These are phyloP conservation scores for Pandemis heparana DNA, from an alignment of 2,888 invertebrate species.

Conservation along the genomic window DNA sequence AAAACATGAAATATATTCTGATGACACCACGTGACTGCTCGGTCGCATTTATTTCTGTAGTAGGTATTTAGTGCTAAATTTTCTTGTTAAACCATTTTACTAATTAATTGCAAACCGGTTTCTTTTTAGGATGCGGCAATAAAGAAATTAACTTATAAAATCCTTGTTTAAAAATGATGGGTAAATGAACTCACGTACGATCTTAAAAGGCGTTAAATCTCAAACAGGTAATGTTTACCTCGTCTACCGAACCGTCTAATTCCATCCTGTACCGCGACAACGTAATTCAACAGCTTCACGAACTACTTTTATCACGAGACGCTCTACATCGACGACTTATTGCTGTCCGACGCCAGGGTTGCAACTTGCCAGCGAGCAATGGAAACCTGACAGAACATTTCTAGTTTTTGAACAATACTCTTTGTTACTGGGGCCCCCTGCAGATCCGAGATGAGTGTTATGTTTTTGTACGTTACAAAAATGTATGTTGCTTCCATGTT, in stretches of 20 bases:
- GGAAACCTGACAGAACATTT: constrained; percentile 3
- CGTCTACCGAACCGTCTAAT: constrained; percentile 44
- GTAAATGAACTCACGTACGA: constrained; percentile 42
- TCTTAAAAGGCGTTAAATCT: constrained; percentile 41
- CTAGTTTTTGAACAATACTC: neutral
- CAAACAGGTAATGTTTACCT: constrained; percentile 42
- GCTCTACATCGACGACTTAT: constrained; percentile 23
- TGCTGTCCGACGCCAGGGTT: neutral
- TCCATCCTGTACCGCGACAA: constrained; percentile 25
- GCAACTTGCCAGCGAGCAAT: constrained; percentile 1
- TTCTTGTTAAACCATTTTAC: neutral
- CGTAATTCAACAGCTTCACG: constrained; percentile 14
- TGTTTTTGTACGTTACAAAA: constrained; percentile 38
- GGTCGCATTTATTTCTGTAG: neutral
- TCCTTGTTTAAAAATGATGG: constrained; percentile 38
- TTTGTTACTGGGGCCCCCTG: constrained; percentile 18
- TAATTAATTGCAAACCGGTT: constrained; percentile 23
- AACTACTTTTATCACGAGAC: neutral
- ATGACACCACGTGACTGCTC: neutral
- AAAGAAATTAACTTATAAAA: constrained; percentile 7
- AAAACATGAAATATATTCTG: neutral
- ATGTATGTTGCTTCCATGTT: constrained; percentile 31
- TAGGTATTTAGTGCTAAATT: neutral
- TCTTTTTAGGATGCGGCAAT: constrained; percentile 20
- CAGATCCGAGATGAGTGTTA: constrained; percentile 19